Conservation (phyloP, 2,888 invertebrate genomes). For the Coecobrya sp. region DNA sequence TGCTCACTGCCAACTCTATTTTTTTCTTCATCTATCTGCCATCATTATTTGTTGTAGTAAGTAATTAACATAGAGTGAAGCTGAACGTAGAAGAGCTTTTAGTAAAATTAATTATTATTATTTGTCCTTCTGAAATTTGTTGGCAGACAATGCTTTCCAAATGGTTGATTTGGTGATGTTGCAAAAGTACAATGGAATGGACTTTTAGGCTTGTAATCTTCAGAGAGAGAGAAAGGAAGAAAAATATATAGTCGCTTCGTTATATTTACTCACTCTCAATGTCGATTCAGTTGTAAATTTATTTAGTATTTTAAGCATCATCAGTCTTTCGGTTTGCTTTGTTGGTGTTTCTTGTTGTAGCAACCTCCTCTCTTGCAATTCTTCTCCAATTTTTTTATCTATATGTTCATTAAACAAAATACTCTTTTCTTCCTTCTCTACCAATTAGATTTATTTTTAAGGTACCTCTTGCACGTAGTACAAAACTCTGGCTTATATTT, state of each 20-base stretch:
- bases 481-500: background rate
- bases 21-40: too few species aligned
- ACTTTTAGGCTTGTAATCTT: background rate
- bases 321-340: conserved; percentile 54
- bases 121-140: too few species aligned
- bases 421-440: background rate
- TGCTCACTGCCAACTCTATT: too few species aligned
- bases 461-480: background rate
- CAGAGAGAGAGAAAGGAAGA: background rate
- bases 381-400: background rate
- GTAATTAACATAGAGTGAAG: too few species aligned
- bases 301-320: conserved; percentile 29
- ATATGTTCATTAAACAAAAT: background rate
- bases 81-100: too few species aligned
- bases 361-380: background rate
- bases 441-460: too few species aligned
- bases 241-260: background rate
- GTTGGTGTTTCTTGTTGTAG: conserved; percentile 36
- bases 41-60: too few species aligned
- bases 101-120: too few species aligned
- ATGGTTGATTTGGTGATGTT: too few species aligned
- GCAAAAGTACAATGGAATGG: background rate
- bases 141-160: too few species aligned
- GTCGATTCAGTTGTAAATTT: conserved; percentile 1
- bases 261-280: background rate